These are phyloP conservation scores for Bembecia ichneumoniformis DNA, from an alignment of 2,888 invertebrate species.

Conservation along the genomic window DNA sequence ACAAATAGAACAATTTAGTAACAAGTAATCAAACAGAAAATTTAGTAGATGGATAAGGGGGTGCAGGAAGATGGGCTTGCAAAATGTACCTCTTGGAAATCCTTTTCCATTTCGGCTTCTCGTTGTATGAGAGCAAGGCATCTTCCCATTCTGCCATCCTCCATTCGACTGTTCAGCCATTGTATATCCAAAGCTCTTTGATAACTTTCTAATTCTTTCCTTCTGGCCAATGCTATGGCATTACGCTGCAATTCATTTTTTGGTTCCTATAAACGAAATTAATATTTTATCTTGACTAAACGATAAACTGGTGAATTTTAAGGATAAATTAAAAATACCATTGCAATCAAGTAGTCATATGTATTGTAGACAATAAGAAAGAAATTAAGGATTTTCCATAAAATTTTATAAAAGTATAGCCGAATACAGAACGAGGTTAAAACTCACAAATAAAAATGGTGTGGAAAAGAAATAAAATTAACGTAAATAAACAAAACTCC, in stretches of 20 bases:
- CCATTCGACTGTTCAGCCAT: slow-evolving; percentile 60
- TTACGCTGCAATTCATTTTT: slow-evolving; percentile 50
- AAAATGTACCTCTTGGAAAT: slow-evolving; percentile 42
- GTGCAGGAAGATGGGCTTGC: no score
- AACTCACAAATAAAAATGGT: no score
- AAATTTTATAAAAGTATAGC: no score
- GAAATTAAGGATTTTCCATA: no score
- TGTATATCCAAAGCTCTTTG: slow-evolving; percentile 51
- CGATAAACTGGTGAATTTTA: neutral
- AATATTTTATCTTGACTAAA: neutral
- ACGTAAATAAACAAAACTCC: no score
- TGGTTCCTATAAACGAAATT: slow-evolving; percentile 27
- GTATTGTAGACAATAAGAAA: neutral
- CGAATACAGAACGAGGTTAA: no score
- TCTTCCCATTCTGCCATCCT: slow-evolving; percentile 54
- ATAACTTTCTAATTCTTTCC: slow-evolving; percentile 35
- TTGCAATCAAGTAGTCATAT: neutral
- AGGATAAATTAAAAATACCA: neutral
- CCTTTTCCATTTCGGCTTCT: slow-evolving; percentile 58
- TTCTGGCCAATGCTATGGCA: slow-evolving; percentile 32
- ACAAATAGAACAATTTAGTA: no score
- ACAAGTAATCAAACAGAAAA: no score
- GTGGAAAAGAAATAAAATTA: no score
- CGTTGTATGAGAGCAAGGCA: slow-evolving; percentile 46
- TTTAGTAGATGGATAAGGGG: no score